Conservation (phyloP, 64 coral and sea anemone genomes). For the Cladopsammia gracilis region DNA sequence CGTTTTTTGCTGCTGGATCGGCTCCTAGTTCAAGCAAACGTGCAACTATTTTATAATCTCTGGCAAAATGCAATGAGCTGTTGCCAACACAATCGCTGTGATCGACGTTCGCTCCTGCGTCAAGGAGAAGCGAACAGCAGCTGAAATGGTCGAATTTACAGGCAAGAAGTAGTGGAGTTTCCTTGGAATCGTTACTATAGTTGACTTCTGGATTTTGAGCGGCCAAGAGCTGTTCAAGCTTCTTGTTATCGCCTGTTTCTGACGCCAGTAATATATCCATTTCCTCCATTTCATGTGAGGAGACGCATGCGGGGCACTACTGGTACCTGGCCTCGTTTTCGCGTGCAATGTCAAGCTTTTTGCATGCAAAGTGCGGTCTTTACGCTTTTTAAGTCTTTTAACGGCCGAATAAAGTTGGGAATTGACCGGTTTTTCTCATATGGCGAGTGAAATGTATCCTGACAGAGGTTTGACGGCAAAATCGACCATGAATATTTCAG, state of each 20-base stretch:
- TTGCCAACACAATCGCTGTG: conserved; percentile 44
- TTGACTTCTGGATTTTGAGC: conserved; percentile 17
- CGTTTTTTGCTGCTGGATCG: conserved; percentile 3
- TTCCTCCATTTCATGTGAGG: neutral
- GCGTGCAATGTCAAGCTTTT: neutral
- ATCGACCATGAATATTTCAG: too few species aligned
- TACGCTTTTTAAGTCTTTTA: too few species aligned
- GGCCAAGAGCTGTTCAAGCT: neutral
- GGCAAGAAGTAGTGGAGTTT: conserved; percentile 37
- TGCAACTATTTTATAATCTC: neutral
- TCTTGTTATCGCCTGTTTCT: conserved; percentile 25
- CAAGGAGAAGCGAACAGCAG: conserved; percentile 25
- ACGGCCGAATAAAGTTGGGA: too few species aligned
- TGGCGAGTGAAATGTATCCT: too few species aligned
- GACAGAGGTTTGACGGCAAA: too few species aligned
- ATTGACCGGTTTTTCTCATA: too few species aligned
- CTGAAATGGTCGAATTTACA: conserved; percentile 24
- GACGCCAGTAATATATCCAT: conserved; percentile 33
- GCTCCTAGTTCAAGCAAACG: conserved; percentile 36
- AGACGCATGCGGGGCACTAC: too few species aligned
- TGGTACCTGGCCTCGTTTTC: neutral
- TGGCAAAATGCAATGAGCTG: conserved; percentile 39
- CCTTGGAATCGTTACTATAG: conserved; percentile 21
- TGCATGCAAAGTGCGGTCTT: neutral
- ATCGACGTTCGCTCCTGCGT: conserved; percentile 19